Base-by-base conservation (phyloP, 2,888 invertebrate genomes). In the Drosophila stalkeri region DNA sequence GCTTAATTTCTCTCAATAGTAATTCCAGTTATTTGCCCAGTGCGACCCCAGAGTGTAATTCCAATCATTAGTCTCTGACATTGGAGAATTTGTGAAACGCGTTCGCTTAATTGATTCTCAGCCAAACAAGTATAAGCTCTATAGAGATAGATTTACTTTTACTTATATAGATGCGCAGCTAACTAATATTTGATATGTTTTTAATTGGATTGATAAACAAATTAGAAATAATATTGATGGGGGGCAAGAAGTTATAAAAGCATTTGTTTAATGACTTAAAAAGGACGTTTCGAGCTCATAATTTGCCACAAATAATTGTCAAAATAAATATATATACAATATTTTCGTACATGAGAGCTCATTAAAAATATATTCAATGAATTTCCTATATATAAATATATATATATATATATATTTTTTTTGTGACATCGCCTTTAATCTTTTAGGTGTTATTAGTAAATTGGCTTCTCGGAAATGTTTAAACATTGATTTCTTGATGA, bases 401-500 rank as follows among this genome's bases (percentile, higher is more conserved):
- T 27, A 27, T 5, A 27, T 27, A 27, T 27, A 23, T 27, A 0
- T 27, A 1, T 27, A 6, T 27, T 27, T 3, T 27, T 20, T 27
- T 27, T n/a, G 7, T 12, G 27, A 39, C n/a, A 44, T 41, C 27
- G 33, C 31, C 43, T 44, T 57, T 57, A 44, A 57, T 44, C 57
- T 57, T 20, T 35, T 33, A 44, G 43, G 57, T 57, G 57, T 44
- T 44, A 44, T 57, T 55, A 55, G 39, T 41, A 27, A 64, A 56
- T 72, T 60, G n/a, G 18, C 18, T 51, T 54, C 33, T 43, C 46
- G 44, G 23, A 52, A 39, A 49, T 64, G 9, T 51, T 56, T 41
- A 37, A 52, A 52, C 20, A 77, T 61, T 72, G 41, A 69, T 71
- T 61, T 55, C 31, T 41, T 39, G 27, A 37, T 59, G 54, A 56